These are phyloP conservation scores for Cyprinodon diabolis DNA, from an alignment of 2,797 vertebrate species.

Conservation along the genomic window DNA sequence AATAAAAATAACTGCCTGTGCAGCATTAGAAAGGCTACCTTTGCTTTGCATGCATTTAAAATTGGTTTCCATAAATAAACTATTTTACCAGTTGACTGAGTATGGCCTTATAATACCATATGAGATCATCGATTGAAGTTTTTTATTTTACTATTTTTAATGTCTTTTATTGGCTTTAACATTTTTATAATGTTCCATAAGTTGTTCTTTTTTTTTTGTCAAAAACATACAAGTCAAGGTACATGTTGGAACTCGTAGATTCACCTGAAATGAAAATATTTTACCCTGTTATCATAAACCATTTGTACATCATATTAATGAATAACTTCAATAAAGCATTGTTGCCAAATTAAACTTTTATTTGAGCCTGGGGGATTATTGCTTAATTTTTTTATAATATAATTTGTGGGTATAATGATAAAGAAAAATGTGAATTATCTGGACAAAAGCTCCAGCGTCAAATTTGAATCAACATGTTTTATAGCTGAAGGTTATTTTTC, in stretches of 20 bases:
- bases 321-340: constrained; percentile 52
- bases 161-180: neutral
- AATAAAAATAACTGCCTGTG: neutral
- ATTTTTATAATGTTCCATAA: neutral
- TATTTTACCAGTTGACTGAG: neutral
- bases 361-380: constrained; percentile 22
- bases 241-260: neutral
- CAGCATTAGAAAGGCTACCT: neutral
- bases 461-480: neutral
- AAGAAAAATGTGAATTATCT: neutral
- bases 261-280: constrained; percentile 20
- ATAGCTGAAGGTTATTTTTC: neutral
- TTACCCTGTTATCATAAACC: constrained; percentile 19
- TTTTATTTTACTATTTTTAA: neutral
- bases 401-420: constrained; percentile 1
- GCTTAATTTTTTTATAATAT: constrained; percentile 7
- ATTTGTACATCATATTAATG: constrained; percentile 36
- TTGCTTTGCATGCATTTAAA: neutral
- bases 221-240: neutral
- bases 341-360: constrained; percentile 26
- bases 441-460: neutral
- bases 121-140: too few species aligned
- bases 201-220: too few species aligned
- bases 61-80: neutral
- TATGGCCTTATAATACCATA: neutral